These are phyloP conservation scores for Delia radicum DNA, from an alignment of 1,140 invertebrate species.

Conservation along the genomic window DNA sequence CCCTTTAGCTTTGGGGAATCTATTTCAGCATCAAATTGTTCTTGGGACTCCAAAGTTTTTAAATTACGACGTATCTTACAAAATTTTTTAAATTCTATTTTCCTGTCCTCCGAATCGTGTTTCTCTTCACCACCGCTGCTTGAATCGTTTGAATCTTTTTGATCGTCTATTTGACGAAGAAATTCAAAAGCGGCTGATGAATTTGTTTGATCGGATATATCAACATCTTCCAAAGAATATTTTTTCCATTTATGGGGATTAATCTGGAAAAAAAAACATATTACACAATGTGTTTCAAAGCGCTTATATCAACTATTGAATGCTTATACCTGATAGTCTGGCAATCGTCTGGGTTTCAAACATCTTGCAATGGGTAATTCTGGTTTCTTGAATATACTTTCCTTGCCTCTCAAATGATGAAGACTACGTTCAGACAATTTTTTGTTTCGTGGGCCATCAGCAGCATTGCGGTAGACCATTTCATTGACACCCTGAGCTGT, in stretches of 20 bases:
- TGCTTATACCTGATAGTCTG: slow-evolving; percentile 63
- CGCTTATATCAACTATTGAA: too few relatives aligned
- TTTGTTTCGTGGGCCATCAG: slow-evolving; percentile 32
- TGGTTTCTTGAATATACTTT: slow-evolving; percentile 76
- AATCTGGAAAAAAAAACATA: slow-evolving; percentile 39
- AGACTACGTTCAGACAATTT: slow-evolving; percentile 41
- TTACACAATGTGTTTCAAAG: background rate
- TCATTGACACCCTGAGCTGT: slow-evolving; percentile 12
- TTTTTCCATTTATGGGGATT: slow-evolving; percentile 78
- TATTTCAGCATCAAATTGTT: slow-evolving; percentile 42
- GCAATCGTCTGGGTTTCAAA: slow-evolving; percentile 59
- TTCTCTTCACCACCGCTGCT: slow-evolving; percentile 37
- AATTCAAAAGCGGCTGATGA: slow-evolving; percentile 71
- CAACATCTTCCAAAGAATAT: slow-evolving; percentile 73
- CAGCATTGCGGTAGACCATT: slow-evolving; percentile 33
- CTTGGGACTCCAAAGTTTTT: slow-evolving; percentile 45
- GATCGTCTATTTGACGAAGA: slow-evolving; percentile 65
- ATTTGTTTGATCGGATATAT: slow-evolving; percentile 74
- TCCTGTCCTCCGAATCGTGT: slow-evolving; percentile 40
- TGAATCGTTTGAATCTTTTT: slow-evolving; percentile 51
- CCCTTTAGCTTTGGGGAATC: slow-evolving; percentile 62
- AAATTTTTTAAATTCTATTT: slow-evolving; percentile 59
- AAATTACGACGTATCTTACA: slow-evolving; percentile 42
- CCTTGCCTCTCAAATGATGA: slow-evolving; percentile 66
- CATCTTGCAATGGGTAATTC: slow-evolving; percentile 63